These are phyloP conservation scores for Apantesis nais DNA, from an alignment of 2,888 invertebrate species.

Conservation along the genomic window DNA sequence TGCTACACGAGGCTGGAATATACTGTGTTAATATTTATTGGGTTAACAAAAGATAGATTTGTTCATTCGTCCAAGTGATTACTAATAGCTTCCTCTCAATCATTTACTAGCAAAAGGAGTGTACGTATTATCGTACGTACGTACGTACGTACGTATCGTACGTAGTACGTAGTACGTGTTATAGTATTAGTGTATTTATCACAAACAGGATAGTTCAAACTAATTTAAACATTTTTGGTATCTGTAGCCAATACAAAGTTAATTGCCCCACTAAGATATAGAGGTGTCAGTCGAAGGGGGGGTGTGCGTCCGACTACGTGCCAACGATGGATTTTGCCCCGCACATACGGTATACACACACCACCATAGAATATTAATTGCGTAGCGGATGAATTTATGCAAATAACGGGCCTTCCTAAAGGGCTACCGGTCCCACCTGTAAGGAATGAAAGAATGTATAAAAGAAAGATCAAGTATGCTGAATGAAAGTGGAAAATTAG, in stretches of 20 bases:
- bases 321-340: not conserved
- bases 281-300: no score
- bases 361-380: conserved; percentile 5
- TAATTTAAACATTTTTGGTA: not conserved
- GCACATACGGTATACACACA: not conserved
- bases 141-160: no score
- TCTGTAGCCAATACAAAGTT: not conserved
- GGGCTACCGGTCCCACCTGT: not conserved
- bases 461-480: no score
- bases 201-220: not conserved
- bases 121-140: not conserved
- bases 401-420: not conserved
- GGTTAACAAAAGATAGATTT: not conserved
- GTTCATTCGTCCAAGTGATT: not conserved
- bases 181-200: not conserved
- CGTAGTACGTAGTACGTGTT: no score
- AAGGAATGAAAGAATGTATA: no score
- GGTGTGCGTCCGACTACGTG: conserved; percentile 4
- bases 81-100: not conserved
- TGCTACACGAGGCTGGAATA: not conserved
- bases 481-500: no score
- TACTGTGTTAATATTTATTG: not conserved
- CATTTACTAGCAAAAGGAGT: not conserved
- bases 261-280: not conserved
- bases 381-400: conserved; percentile 6